Evolutionary conservation across 2,113 vertebrate genomes (phyloP), one percentile per base, ranked within the genome.

Genomic region (Sylvia atricapilla): DNA sequence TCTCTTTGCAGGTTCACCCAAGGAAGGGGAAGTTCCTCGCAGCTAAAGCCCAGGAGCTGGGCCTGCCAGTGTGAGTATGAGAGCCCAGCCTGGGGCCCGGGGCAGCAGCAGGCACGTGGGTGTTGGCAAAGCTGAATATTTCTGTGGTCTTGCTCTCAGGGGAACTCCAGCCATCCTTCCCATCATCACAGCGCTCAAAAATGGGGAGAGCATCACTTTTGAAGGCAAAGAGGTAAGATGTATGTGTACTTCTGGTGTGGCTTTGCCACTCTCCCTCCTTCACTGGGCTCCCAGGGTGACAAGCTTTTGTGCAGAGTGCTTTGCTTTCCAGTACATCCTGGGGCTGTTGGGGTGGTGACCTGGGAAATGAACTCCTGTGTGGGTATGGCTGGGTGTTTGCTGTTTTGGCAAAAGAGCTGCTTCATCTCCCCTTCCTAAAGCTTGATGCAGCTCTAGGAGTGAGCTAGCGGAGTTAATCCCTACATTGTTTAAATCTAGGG

Each of bases 1-100:
- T 7, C 39, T 87, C 21, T 53, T 9, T 83, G 44, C 96, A 98
- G 98, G 95, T 98, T 59, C 98, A 98, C 64, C 88, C 98, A 2
- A 99, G 97, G 97, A 99, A 99, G 89, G 99, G 99, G 21, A 99
- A 98, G 62, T 99, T 99, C 96, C 77, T 99, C 18, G 99, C 99
- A 6, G 52, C 96, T 19, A 98, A 98, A 93, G 99, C 99, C 3
- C 98, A 97, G 80, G 98, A 98, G 76, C 96, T 99, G 53, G 99
- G 99, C 5, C 97, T 99, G 47, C 99, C 99, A 5, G 97, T 99
- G 99, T 99, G 95, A 98, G 99, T 99, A 89, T 15, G 15, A 33
- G 39, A n/a, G 58, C 4, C 33, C 31, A 39, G 44, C 8, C 11
- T 18, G 68, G 15, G 6, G 35, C 30, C 62, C 3, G 68, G 76